Base-by-base conservation (phyloP, 1,140 invertebrate species). In the Lasioglossum albipes region DNA sequence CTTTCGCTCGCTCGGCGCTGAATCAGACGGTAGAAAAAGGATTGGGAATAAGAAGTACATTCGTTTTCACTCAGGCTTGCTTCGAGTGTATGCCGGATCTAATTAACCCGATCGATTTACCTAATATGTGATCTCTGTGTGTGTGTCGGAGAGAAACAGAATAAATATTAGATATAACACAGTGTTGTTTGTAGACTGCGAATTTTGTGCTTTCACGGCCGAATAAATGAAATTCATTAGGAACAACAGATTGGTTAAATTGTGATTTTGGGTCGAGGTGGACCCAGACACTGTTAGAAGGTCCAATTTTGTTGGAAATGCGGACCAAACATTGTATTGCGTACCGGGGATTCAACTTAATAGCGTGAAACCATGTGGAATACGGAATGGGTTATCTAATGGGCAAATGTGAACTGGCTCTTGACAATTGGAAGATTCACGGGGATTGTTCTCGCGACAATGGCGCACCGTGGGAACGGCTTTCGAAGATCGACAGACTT, bases 351-450 rank as follows among this genome's bases (percentile, higher is more conserved):
- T 2, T 49, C 13, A 49, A 49, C 12, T 49, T 12, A 49, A 49
- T 3, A 49, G 75, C 54, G 41, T 59, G 13, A 20, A 70, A 42
- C 27, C 59, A 42, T 45, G 5, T 36, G 59, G 45, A 65, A 71
- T 45, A 64, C 45, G 27, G 59, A 64, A 64, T 64, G 59, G 41
- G 68, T 78, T 78, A 78, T 78, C 76, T 72, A 78, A 78, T 72
- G 59, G 76, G 64, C 22, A 72, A 68, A 78, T 72, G 76, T 72
- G 76, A 78, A 78, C 59, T 78, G 76, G 69, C 76, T 78, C 76
- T 78, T 65, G 76, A 78, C 76, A 78, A 78, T 78, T 78, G 76
- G 76, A 78, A 78, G 76, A 78, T 78, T 22, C 76, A 27, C 66
- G 59, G 16, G 20, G 22, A 78, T 65, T 78, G 68, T 78, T 72